Conservation (phyloP, 2,888 invertebrate genomes). For the Acronicta aceris region DNA sequence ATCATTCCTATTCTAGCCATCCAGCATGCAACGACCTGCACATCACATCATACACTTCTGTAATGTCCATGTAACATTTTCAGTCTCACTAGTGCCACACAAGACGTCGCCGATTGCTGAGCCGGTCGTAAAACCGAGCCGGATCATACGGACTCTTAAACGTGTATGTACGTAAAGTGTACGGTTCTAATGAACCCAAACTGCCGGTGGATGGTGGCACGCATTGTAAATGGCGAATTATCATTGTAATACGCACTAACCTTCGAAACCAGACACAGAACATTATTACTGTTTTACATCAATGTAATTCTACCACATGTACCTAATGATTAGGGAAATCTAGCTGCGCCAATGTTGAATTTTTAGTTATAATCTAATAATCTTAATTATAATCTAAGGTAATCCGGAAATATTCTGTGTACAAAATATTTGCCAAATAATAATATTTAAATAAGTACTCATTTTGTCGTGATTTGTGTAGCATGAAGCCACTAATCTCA, state of each 20-base stretch:
- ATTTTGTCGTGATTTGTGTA: too few relatives aligned
- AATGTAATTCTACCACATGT: not conserved
- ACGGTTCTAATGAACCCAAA: conserved; percentile 43
- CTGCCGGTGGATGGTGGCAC: conserved; percentile 56
- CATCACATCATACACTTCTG: too few relatives aligned
- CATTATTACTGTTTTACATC: not conserved
- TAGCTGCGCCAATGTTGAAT: not conserved
- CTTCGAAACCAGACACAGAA: not conserved
- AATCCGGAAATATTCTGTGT: too few relatives aligned
- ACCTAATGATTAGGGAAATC: not conserved
- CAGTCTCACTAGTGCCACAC: conserved; percentile 78
- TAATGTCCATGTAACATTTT: conserved; percentile 63
- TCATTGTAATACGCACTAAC: conserved; percentile 2
- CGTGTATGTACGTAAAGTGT: conserved; percentile 86
- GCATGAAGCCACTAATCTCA: too few relatives aligned
- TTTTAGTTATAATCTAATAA: too few relatives aligned
- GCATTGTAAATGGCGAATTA: conserved; percentile 21
- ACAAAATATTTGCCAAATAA: too few relatives aligned
- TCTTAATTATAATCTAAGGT: too few relatives aligned
- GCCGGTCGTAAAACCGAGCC: conserved; percentile 74
- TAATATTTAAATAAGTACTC: too few relatives aligned
- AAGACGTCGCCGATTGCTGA: conserved; percentile 69
- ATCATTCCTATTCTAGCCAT: not conserved
- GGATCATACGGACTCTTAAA: conserved; percentile 80
- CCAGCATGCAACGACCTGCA: conserved; percentile 17